Evolutionary conservation across 2,113 vertebrate genomes (phyloP), one percentile per base, ranked within the genome.

Genomic region (Regulus satrapa): DNA sequence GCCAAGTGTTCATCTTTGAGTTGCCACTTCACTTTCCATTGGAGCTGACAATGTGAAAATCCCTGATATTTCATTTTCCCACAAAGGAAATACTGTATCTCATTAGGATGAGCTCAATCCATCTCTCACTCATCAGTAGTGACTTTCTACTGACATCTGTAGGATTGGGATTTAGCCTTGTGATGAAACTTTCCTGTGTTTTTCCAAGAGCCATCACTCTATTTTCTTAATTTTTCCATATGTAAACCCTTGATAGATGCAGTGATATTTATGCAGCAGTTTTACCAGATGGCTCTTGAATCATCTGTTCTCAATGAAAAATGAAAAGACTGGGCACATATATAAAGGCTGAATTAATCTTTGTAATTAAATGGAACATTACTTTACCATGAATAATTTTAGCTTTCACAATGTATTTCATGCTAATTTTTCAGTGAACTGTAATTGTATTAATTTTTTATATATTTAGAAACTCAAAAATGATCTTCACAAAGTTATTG

Each of bases 311-410:
- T 97, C 82, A 89, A 62, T 97, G 95, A 98, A 97, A 98, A 98
- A 98, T 97, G 92, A 89, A 97, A 97, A 97, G 91, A 97, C 89
- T 18, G 89, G 91, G 87, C 63, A 88, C 14, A 28, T 92, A 95
- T 74, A 95, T 95, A 97, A 97, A 97, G 91, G 92, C 90, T 95
- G 94, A 97, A 97, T 98, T 98, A 97, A 98, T 98, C 97, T 97
- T 97, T 97, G 96, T 98, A 98, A 98, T 98, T 97, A 98, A 98
- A 98, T 97, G 89, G 95, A 97, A 95, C 95, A 95, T 97, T 97
- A 93, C 95, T 89, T 95, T 92, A 86, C 91, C 31, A 23, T 98
- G 97, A 98, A 97, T 94, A 63, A 97, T 97, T 97, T 96, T 97
- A 95, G 95, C 95, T 98, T 98, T 98, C 97, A 97, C 94, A 95